phyloP scores from a whole-genome alignment of 2,888 invertebrate genomes.

The Lepidocyrtoides sp. region DNA sequence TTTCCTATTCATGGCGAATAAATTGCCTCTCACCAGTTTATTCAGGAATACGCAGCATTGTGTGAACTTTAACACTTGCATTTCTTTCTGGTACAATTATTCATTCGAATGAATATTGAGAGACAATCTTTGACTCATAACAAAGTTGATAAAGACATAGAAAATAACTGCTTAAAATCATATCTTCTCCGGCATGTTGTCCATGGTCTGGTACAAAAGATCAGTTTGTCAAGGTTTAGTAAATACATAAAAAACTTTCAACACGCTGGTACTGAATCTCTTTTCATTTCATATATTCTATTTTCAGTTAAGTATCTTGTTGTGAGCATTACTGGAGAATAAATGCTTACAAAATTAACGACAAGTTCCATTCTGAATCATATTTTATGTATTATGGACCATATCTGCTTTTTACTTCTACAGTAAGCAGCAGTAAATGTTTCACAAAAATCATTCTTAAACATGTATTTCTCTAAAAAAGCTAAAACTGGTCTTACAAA shows the following conservation, averaged over 20 bases:
- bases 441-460: no score
- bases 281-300: no score
- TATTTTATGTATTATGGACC: not conserved
- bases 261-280: no score
- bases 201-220: no score
- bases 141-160: not conserved
- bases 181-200: no score
- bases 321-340: no score
- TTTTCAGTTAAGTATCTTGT: no score
- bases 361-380: not conserved
- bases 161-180: no score
- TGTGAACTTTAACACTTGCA: slow-evolving; percentile 70
- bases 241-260: no score
- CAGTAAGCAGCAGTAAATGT: no score
- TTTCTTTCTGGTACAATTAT: not conserved
- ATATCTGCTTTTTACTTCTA: no score
- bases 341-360: not conserved
- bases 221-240: no score
- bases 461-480: slow-evolving; percentile 2
- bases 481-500: slow-evolving; percentile 27
- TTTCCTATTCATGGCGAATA: not conserved
- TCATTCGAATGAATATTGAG: slow-evolving; percentile 16
- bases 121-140: not conserved
- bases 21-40: slow-evolving; percentile 61
- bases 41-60: slow-evolving; percentile 2